Conservation (phyloP, 1,140 invertebrate species). For the Drosophila truncata region DNA sequence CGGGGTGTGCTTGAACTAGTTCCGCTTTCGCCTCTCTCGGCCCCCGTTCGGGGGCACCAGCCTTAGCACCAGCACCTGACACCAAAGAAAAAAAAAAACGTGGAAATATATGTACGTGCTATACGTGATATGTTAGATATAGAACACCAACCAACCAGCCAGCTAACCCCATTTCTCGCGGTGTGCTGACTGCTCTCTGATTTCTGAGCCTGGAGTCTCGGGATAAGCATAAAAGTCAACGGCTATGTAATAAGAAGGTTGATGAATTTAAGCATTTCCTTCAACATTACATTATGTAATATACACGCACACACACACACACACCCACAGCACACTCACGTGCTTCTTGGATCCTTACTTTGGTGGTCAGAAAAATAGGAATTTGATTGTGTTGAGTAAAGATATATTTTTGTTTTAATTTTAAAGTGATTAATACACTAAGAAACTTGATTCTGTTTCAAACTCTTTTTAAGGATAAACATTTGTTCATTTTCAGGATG, state of each 20-base stretch:
- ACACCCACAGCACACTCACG: slow-evolving; percentile 18
- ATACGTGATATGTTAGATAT: slow-evolving; percentile 9
- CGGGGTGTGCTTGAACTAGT: slow-evolving; percentile 71
- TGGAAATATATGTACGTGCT: slow-evolving; percentile 13
- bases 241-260: slow-evolving; percentile 67
- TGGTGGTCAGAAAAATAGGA: not conserved
- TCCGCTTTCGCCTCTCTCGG: slow-evolving; percentile 20
- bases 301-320: slow-evolving; percentile 29
- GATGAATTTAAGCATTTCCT: slow-evolving; percentile 75
- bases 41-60: slow-evolving; percentile 12
- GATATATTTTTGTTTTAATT: too few relatives aligned
- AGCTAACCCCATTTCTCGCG: slow-evolving; percentile 7
- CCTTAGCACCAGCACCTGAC: slow-evolving; percentile 32
- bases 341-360: slow-evolving; percentile 11
- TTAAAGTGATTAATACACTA: too few relatives aligned
- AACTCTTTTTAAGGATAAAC: not conserved
- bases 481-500: not conserved
- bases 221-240: slow-evolving; percentile 61
- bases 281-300: slow-evolving; percentile 67
- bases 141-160: not conserved
- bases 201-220: slow-evolving; percentile 41
- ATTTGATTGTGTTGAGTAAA: too few relatives aligned
- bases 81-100: slow-evolving; percentile 15
- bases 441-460: not conserved
- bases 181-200: slow-evolving; percentile 2